Conservation (phyloP, 2,113 vertebrate genomes). For the Eudorcas thomsonii region DNA sequence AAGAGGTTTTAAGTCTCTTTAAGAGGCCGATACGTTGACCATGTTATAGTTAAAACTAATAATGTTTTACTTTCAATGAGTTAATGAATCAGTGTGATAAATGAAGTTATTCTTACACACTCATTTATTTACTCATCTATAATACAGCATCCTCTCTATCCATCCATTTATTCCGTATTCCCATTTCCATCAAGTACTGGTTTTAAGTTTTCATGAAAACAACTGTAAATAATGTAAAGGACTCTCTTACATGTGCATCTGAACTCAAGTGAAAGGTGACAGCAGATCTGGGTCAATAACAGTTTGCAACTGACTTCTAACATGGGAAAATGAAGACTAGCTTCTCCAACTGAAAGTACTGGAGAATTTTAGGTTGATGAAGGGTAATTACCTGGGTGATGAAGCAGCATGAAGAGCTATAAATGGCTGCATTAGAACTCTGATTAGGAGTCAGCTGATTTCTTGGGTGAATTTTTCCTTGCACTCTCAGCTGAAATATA, state of each 20-base stretch:
- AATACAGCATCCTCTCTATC: neutral
- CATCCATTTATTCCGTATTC: neutral
- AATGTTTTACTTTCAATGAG: neutral
- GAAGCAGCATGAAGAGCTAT: neutral
- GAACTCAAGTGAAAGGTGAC: slow-evolving; percentile 26
- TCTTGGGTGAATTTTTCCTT: slow-evolving; percentile 38
- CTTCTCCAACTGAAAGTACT: slow-evolving; percentile 43
- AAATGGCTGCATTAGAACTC: slow-evolving; percentile 37
- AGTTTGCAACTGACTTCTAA: slow-evolving; percentile 34
- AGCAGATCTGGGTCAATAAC: slow-evolving; percentile 39
- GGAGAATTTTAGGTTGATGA: slow-evolving; percentile 53
- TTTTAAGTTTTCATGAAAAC: slow-evolving; percentile 29
- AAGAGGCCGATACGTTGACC: neutral
- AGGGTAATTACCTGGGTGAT: slow-evolving; percentile 67
- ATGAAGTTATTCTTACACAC: neutral
- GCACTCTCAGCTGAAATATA: slow-evolving; percentile 48
- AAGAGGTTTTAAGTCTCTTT: neutral
- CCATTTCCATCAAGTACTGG: neutral
- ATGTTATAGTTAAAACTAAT: neutral
- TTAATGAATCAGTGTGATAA: neutral
- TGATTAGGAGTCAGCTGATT: slow-evolving; percentile 61
- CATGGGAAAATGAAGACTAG: neutral
- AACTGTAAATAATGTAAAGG: neutral
- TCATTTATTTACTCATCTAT: neutral
- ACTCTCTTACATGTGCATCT: neutral